phyloP scores from a whole-genome alignment of 2,888 invertebrate species.

The Dichetophora obliterata region DNA sequence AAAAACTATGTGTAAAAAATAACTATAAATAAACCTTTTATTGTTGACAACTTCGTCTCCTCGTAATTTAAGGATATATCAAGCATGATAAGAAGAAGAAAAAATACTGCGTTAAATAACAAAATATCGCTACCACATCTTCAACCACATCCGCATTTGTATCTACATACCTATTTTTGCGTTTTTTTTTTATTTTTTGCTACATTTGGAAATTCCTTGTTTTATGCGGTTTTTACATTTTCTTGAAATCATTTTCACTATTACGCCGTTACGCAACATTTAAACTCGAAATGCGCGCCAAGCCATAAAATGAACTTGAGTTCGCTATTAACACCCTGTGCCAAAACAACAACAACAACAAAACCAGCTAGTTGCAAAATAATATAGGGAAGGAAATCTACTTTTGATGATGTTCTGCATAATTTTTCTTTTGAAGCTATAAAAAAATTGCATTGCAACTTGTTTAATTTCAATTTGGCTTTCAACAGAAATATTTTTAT shows the following conservation, averaged over 20 bases:
- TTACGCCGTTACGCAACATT: slow-evolving; percentile 64
- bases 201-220: slow-evolving; percentile 25
- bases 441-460: slow-evolving; percentile 34
- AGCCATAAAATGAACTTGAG: slow-evolving; percentile 60
- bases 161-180: slow-evolving; percentile 9
- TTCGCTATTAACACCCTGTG: slow-evolving; percentile 29
- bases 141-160: not conserved
- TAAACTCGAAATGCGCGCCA: slow-evolving; percentile 61
- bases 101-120: not conserved
- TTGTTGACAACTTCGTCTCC: slow-evolving; percentile 42
- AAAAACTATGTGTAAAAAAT: slow-evolving; percentile 17
- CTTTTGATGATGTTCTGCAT: slow-evolving; percentile 31
- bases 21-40: slow-evolving; percentile 44
- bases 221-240: slow-evolving; percentile 25
- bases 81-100: slow-evolving; percentile 23
- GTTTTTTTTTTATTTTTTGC: slow-evolving; percentile 23
- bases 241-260: slow-evolving; percentile 52
- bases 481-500: not conserved
- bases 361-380: slow-evolving; percentile 17
- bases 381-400: slow-evolving; percentile 28
- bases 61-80: slow-evolving; percentile 50
- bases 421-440: slow-evolving; percentile 42
- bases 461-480: not conserved
- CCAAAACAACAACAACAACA: slow-evolving; percentile 14
- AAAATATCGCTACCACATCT: not conserved